Base-by-base conservation (phyloP, 2,797 vertebrate genomes). In the Sebastes jordani region DNA sequence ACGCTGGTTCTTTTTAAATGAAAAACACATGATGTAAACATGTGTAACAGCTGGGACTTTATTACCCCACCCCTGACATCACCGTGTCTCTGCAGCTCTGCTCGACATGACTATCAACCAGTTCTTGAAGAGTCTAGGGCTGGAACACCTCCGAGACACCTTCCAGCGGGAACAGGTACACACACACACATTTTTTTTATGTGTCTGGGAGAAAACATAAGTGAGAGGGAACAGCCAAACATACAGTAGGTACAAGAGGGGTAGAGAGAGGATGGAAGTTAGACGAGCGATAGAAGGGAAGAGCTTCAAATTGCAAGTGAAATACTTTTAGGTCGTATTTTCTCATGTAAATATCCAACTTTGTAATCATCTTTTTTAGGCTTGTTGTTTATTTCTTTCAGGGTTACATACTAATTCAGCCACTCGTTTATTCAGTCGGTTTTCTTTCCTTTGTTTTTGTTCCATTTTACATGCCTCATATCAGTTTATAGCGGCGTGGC, bases 101-200 rank as follows among this genome's bases (percentile, higher is more conserved):
- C 96, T 99, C 81, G 98, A 99, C 91, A 99, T 99, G 97, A 99
- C 99, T 91, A 99, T 99, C 90, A 98, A 96, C 83, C 98, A 99
- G 76, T 99, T 99, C 91, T 87, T 99, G 83, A 99, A 99, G 95
- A 99, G 97, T 81, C 92, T 99, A 38, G 98, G 98, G 38, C 96
- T 99, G 81, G 98, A 99, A 49, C 98, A 99, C 76, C 97, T 99
- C 78, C 91, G 98, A 65, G 98, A 99, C 77, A 99, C 97, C 88
- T 99, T 99, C 92, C 98, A 99, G 92, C 96, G 98, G 30, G 98
- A 99, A 60, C 99, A 99, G 96, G 98, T 98, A 88, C 83, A 32
- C 67, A 65, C 30, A 30, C 63, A 63, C 30, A 34, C 49, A 59
- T 11, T 30, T 54, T 36, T 59, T 32, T 60, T n/a, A 10, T 69